Base-by-base conservation (phyloP, 2,113 vertebrate species). In the Galeopterus variegatus region DNA sequence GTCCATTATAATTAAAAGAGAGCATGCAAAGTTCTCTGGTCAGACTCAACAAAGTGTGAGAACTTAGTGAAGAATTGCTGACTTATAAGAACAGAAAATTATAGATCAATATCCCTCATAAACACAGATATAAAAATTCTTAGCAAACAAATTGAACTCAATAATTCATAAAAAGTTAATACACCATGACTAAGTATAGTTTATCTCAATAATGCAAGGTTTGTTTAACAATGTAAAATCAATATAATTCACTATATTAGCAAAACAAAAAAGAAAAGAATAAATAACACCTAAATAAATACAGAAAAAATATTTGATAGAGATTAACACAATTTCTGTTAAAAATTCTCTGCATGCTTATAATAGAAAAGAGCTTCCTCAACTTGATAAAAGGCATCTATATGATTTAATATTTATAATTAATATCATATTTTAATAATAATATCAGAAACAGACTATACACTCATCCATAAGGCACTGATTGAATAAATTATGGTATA, bases 51-150 rank as follows among this genome's bases (percentile, higher is more conserved):
- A 84, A 87, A 90, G 45, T 75, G 2, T 58, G 79, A 84, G 23
- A 90, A 93, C 1, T 26, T 50, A 45, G 14, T 89, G 10, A 94
- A 82, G 33, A 89, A 41, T 62, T 93, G 4, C 33, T 93, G 52
- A 93, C 58, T 83, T 77, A 75, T 41, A 70, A 75, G 28, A 94
- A 90, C 3, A 93, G 14, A 93, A 65, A 82, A 79, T 45, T 84
- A 45, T 0, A 92, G 9, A 65, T 41, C 65, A 77, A 73, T 72
- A 90, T 26, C 15, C 14, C 41, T 92, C 50, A 83, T 58, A 80
- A 81, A 69, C 41, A 41, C 41, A 41, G 23, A 23, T 17, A 13
- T 4, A 87, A 67, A 90, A 65, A 67, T 33, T 54, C 13, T 50
- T 73, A 3, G 36, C 5, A 90, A 79, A 62, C 62, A 80, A 80